These are phyloP conservation scores for Gymnoscelis rufifasciata DNA, from an alignment of 2,888 invertebrate genomes.

Conservation along the genomic window DNA sequence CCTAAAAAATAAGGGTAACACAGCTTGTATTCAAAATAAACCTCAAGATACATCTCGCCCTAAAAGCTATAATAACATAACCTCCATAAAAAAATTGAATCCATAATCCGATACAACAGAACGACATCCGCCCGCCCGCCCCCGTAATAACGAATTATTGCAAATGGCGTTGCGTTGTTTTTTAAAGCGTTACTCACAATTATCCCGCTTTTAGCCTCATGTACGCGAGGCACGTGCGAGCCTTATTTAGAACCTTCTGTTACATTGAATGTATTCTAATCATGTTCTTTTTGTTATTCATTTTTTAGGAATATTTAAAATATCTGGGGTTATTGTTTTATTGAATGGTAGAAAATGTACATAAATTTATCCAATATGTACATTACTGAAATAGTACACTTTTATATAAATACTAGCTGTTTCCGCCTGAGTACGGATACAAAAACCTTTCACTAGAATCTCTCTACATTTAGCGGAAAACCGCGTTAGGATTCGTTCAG, in stretches of 20 bases:
- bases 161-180: slow-evolving; percentile 16
- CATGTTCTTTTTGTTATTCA: background rate
- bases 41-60: background rate
- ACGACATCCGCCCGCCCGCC: background rate
- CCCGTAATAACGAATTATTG: slow-evolving; percentile 18
- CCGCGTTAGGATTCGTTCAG: too few species aligned
- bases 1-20: too few species aligned
- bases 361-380: too few species aligned
- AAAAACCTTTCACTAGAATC: too few species aligned
- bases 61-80: background rate
- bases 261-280: background rate
- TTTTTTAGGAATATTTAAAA: too few species aligned
- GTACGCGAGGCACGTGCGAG: background rate
- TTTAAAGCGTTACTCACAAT: slow-evolving; percentile 16
- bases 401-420: too few species aligned
- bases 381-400: too few species aligned
- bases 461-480: too few species aligned
- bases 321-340: background rate
- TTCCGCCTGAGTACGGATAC: too few species aligned
- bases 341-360: too few species aligned
- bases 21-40: too few species aligned
- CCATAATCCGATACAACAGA: background rate
- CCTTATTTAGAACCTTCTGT: background rate
- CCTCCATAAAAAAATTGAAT: slow-evolving; percentile 1
- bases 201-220: slow-evolving; percentile 8